Evolutionary conservation across 2,797 vertebrate species (phyloP).

Genomic region (Sorex maritimensis): DNA sequence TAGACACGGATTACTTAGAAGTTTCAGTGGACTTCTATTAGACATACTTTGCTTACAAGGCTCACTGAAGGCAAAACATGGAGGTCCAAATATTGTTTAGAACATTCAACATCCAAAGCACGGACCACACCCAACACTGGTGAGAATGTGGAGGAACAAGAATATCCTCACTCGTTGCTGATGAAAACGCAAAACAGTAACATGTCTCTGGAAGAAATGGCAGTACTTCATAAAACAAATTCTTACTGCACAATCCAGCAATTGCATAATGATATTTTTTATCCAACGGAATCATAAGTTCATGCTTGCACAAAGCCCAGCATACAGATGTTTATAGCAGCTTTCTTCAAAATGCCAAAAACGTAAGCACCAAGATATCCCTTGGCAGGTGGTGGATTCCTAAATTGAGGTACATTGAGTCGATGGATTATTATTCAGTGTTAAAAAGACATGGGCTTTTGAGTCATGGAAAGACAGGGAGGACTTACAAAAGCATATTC

Average conservation of each 20-base stretch:
- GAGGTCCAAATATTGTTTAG: neutral
- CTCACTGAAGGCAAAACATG: neutral
- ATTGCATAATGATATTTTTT: neutral
- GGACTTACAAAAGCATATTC: neutral
- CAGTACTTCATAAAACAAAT: neutral
- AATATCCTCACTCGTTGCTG: neutral
- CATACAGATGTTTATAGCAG: neutral
- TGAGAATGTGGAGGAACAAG: rapidly evolving
- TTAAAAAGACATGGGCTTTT: neutral
- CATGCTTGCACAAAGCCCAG: neutral
- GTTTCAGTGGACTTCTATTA: neutral
- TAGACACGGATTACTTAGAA: no score
- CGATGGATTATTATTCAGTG: neutral
- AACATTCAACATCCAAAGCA: neutral
- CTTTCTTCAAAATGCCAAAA: neutral
- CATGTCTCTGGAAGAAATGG: neutral
- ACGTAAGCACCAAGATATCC: neutral
- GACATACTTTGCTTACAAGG: neutral
- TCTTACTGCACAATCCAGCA: neutral
- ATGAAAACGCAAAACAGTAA: neutral
- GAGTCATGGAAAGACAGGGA: neutral
- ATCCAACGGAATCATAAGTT: neutral
- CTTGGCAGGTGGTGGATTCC: neutral
- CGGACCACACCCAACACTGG: rapidly evolving
- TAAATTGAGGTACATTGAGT: neutral